phyloP scores from a whole-genome alignment of 2,113 vertebrate genomes.

The Glaucidium brasilianum region DNA sequence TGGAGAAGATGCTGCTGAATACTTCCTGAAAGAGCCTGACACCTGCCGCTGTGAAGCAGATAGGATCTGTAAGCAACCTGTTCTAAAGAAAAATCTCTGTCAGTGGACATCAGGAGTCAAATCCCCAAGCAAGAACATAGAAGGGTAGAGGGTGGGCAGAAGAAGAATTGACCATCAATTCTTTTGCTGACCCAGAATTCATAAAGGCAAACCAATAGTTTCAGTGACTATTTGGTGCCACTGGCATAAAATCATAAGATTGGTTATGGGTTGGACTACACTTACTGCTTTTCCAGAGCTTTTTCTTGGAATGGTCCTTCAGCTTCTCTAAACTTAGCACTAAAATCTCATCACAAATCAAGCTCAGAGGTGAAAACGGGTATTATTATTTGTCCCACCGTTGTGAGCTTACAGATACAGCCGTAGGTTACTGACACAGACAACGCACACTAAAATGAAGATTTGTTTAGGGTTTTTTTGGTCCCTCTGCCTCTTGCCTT shows the following conservation, averaged over 20 bases:
- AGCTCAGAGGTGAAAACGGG: neutral
- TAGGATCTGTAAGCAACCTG: neutral
- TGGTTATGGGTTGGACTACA: rapidly evolving
- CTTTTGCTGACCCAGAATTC: neutral
- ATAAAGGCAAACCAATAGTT: neutral
- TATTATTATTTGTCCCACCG: neutral
- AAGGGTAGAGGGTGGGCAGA: neutral
- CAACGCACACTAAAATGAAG: neutral
- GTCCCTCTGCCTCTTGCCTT: neutral
- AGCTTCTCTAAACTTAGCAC: neutral
- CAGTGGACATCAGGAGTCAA: neutral
- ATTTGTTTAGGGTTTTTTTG: neutral
- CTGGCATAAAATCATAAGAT: neutral
- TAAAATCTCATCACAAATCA: neutral
- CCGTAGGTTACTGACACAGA: neutral
- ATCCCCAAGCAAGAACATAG: neutral
- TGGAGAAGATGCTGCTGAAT: neutral
- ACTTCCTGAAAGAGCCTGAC: neutral
- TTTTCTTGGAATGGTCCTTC: neutral
- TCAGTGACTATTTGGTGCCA: neutral
- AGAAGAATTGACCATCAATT: neutral
- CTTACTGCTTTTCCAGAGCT: neutral
- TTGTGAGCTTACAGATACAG: neutral
- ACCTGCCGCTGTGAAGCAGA: conserved; percentile 21
- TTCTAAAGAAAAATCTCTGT: neutral